Evolutionary conservation across 35 echinoderm and acorn worm genomes (phyloP).

Genomic region (Apostichopus californicus): DNA sequence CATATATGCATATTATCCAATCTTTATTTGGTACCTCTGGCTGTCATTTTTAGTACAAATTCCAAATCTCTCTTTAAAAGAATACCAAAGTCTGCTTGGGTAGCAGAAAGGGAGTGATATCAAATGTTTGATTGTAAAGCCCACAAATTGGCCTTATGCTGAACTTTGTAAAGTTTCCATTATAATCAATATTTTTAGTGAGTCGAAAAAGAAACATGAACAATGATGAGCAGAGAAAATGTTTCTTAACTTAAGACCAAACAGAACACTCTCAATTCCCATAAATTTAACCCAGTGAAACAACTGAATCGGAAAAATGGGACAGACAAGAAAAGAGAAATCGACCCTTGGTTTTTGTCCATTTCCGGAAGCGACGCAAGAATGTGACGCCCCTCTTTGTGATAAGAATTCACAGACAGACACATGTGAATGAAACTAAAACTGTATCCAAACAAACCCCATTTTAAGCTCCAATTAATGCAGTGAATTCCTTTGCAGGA

Average conservation of each 20-base stretch:
- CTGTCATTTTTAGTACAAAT: no score
- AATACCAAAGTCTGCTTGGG: no score
- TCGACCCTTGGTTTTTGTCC: neutral
- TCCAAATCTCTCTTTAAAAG: no score
- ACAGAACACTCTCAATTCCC: no score
- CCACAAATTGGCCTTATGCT: no score
- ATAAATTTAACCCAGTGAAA: neutral
- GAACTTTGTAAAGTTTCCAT: no score
- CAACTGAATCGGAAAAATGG: neutral
- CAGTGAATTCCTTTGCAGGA: neutral
- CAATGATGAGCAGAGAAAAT: neutral
- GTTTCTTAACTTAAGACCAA: neutral
- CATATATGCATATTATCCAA: no score
- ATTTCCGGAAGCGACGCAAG: neutral
- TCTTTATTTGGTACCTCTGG: no score
- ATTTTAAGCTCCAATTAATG: constrained; percentile 7
- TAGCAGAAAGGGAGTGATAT: no score
- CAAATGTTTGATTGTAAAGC: no score
- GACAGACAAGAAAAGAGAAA: neutral
- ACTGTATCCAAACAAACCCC: neutral
- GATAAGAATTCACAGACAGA: neutral
- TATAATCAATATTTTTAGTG: no score
- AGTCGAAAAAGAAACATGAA: no score
- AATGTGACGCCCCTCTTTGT: constrained; percentile 2
- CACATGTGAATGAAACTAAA: neutral